A percentile compares a stretch with the other conserved stretches of the same genome.
phyloP scores from a whole-genome alignment of 2,888 invertebrate species.

The Lamellibrachia columna region DNA sequence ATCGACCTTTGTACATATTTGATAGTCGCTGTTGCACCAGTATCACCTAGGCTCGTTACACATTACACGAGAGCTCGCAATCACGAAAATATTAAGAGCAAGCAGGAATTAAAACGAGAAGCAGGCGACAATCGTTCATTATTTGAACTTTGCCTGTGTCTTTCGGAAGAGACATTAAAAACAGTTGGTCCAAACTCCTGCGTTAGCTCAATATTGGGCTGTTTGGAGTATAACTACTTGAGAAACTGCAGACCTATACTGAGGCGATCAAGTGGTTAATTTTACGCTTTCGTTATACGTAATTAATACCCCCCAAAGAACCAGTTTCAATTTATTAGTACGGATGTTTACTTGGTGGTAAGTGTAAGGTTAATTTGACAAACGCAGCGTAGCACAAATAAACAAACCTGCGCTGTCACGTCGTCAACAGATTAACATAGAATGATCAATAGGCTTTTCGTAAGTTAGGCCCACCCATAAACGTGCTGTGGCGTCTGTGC shows the following conservation, averaged over 20 bases:
- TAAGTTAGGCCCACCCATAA: too few relatives aligned
- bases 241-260: too few relatives aligned
- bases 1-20: too few relatives aligned
- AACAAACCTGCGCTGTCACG: too few relatives aligned
- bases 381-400: background rate
- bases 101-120: background rate
- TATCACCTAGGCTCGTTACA: background rate
- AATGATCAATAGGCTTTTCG: too few relatives aligned
- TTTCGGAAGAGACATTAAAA: too few relatives aligned
- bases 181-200: too few relatives aligned
- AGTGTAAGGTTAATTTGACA: background rate
- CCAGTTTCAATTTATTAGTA: background rate
- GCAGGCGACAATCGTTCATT: background rate
- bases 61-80: background rate
- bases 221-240: too few relatives aligned
- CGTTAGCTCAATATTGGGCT: too few relatives aligned
- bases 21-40: background rate
- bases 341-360: background rate
- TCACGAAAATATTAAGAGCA: background rate
- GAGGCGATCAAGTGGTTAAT: background rate
- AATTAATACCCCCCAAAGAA: background rate
- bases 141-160: background rate
- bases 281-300: background rate
- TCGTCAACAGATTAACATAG: too few relatives aligned
- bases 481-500: too few relatives aligned